A percentile compares a stretch with the other conserved stretches of the same genome.
phyloP scores from a whole-genome alignment of 2,797 vertebrate genomes.

The Loris lydekkerianus region DNA sequence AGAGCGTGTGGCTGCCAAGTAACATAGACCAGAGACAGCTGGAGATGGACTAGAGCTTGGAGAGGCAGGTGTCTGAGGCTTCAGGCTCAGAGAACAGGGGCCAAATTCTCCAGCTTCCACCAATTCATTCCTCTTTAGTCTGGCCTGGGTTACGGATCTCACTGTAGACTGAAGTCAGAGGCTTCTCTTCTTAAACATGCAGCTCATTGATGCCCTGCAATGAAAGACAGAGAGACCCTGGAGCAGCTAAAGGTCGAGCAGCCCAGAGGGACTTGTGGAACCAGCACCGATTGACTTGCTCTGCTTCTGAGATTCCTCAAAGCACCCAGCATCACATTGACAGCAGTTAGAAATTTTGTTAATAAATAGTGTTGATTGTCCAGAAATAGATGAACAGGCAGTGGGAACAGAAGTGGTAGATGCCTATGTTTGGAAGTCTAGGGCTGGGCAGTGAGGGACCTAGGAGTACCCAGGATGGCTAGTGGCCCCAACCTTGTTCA shows the following conservation, averaged over 20 bases:
- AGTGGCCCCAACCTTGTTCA: background rate
- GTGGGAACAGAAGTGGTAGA: background rate
- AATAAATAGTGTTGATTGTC: background rate
- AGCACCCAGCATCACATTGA: background rate
- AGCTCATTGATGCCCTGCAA: background rate
- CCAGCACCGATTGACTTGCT: accelerated
- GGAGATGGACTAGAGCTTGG: background rate
- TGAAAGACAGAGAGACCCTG: background rate
- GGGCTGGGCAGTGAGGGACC: background rate
- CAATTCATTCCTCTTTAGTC: background rate
- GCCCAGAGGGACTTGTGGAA: background rate
- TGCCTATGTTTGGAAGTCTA: background rate
- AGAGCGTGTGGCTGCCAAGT: no score
- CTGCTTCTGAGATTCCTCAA: background rate
- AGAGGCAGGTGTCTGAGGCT: background rate
- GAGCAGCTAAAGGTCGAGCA: no score
- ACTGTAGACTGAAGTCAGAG: background rate
- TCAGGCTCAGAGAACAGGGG: background rate
- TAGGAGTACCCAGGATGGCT: background rate
- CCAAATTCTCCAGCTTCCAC: background rate
- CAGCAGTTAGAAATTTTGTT: background rate
- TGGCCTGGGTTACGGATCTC: background rate
- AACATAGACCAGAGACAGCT: background rate
- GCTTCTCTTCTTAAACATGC: background rate
- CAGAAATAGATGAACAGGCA: background rate